Conservation (phyloP, 2,797 vertebrate genomes). For the Cichlasoma orientale region DNA sequence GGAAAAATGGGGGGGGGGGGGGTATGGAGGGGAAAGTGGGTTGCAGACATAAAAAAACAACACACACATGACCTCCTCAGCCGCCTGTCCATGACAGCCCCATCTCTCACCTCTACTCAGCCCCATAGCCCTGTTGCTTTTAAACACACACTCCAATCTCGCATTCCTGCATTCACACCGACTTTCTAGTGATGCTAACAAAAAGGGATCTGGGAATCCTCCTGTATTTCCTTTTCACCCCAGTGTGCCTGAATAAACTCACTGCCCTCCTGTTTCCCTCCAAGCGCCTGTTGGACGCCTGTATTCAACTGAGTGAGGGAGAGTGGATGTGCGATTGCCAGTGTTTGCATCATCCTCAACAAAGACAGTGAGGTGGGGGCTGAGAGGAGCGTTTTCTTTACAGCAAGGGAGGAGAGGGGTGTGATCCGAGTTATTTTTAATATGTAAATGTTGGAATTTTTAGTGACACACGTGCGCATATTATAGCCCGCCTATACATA, state of each 20-base stretch:
- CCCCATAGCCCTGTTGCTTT: slow-evolving; percentile 30
- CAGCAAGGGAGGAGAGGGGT: slow-evolving; percentile 32
- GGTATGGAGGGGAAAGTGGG: slow-evolving; percentile 69
- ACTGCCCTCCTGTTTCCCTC: slow-evolving; percentile 35
- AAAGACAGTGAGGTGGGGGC: slow-evolving; percentile 58
- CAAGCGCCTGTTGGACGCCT: slow-evolving; percentile 32
- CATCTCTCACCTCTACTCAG: slow-evolving; percentile 47
- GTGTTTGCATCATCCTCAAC: slow-evolving; percentile 85
- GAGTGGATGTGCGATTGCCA: slow-evolving; percentile 75
- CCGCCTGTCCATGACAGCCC: slow-evolving; percentile 33
- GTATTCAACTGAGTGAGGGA: slow-evolving; percentile 45
- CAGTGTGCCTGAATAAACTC: slow-evolving; percentile 61
- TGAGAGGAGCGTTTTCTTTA: slow-evolving; percentile 42
- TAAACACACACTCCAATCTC: slow-evolving; percentile 1
- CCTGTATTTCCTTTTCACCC: neutral
- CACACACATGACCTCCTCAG: slow-evolving; percentile 50
- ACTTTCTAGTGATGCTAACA: slow-evolving; percentile 59
- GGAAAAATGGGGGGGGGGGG: slow-evolving; percentile 35
- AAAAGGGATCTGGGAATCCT: slow-evolving; percentile 29
- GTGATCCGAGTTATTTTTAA: slow-evolving; percentile 31
- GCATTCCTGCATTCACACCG: neutral
- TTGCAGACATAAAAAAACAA: slow-evolving; percentile 72
- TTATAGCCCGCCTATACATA: neutral
- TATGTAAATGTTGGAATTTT: slow-evolving; percentile 42
- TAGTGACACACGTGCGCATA: neutral